Base-by-base conservation (phyloP, 2,888 invertebrate genomes). In the Chironomus tentans region DNA sequence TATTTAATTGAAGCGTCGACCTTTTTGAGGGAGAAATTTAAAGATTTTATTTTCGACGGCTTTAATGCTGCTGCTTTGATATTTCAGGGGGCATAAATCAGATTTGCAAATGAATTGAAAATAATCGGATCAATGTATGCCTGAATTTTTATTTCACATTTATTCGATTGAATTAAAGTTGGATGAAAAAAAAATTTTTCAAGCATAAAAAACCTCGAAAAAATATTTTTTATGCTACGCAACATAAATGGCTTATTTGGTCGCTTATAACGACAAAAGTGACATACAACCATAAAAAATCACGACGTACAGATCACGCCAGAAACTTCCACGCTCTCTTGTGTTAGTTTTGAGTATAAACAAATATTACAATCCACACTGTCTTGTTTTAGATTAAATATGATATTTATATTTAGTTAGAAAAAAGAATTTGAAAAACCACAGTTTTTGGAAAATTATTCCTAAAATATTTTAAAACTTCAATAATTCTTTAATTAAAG, bases 261-360 rank as follows among this genome's bases (percentile, higher is more conserved):
- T 56, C 56, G 56, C 56, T 56, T 18, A 15, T 56, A 56, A 56
- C 70, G 18, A 70, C 22, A 70, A 70, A 70, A 70, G 50, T 24
- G 70, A 70, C 70, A 50, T 24, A 12, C 50, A 24, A 70, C 48
- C 70, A 47, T 70, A 70, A 70, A 70, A 70, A 48, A n/a, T n/a
- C n/a, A n/a, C n/a, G n/a, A n/a, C n/a, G n/a, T n/a, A n/a, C n/a
- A n/a, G n/a, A n/a, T n/a, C n/a, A n/a, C n/a, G n/a, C n/a, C n/a
- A n/a, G n/a, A n/a, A n/a, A n/a, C n/a, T n/a, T n/a, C n/a, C n/a
- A n/a, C n/a, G n/a, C n/a, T n/a, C n/a, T n/a, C n/a, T n/a, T n/a
- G n/a, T n/a, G n/a, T n/a, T n/a, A n/a, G n/a, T n/a, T n/a, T n/a
- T n/a, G n/a, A n/a, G n/a, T n/a, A n/a, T n/a, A n/a, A n/a, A n/a